These are phyloP conservation scores for Cacajao melanocephalus DNA, from an alignment of 2,797 vertebrate species.

Conservation along the genomic window DNA sequence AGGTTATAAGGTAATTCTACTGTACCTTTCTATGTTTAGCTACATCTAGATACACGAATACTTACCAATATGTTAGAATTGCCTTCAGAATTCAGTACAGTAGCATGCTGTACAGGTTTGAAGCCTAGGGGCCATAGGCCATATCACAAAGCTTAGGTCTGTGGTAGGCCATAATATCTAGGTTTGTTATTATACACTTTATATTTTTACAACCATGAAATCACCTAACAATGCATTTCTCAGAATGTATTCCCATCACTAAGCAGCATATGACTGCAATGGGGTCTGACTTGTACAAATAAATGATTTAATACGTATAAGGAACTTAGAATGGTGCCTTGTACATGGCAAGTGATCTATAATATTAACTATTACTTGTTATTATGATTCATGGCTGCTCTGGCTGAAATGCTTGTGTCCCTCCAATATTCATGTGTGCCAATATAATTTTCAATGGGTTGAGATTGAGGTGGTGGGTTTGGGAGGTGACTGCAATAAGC, in stretches of 20 bases:
- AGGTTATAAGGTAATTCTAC: neutral
- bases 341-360: no score
- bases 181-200: neutral
- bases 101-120: neutral
- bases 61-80: neutral
- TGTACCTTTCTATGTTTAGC: neutral
- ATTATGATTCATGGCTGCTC: neutral
- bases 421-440: neutral
- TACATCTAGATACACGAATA: neutral
- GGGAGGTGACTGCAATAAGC: neutral
- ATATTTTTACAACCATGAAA: neutral
- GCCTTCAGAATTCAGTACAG: neutral
- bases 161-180: neutral
- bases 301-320: neutral
- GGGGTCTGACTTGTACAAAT: neutral
- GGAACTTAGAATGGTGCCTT: neutral
- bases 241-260: neutral
- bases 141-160: neutral
- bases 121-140: neutral
- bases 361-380: neutral
- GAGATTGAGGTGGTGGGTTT: neutral
- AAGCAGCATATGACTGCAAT: neutral
- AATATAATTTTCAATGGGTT: neutral
- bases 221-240: neutral
- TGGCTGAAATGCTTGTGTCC: neutral